Percentiles rank a stretch among this genome's conserved stretches.
phyloP scores from a whole-genome alignment of 2,113 vertebrate genomes.

The Scytalopus superciliaris region DNA sequence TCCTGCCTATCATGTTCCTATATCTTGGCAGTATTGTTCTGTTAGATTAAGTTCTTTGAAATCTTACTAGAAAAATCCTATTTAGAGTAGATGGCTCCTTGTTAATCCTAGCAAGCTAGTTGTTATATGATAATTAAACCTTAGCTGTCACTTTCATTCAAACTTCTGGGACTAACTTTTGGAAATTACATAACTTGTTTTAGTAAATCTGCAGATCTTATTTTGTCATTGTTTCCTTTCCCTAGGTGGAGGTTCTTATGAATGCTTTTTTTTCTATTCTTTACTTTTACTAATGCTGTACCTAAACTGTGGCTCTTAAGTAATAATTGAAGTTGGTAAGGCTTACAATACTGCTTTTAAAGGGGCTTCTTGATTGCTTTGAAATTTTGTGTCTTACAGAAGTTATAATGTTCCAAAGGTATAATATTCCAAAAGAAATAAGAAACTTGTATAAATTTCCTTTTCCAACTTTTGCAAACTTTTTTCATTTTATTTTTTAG shows the following conservation, averaged over 20 bases:
- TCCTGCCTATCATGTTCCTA: neutral
- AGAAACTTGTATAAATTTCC: neutral
- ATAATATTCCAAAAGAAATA: neutral
- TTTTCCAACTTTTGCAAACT: neutral
- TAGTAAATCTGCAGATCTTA: neutral
- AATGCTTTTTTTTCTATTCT: neutral
- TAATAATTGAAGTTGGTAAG: neutral
- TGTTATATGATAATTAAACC: neutral
- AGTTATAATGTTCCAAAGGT: neutral
- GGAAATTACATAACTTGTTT: neutral
- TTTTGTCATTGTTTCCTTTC: neutral
- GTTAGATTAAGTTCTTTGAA: neutral
- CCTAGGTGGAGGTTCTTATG: neutral
- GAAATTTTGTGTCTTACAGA: neutral
- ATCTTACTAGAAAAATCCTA: neutral
- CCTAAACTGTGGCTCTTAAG: neutral
- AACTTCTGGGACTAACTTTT: neutral
- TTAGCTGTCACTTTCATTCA: neutral
- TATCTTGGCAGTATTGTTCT: neutral
- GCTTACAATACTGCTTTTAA: neutral
- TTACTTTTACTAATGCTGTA: neutral
- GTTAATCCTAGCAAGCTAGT: neutral
- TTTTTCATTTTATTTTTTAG: slow-evolving; percentile 65
- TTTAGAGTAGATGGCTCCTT: neutral
- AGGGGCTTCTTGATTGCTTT: neutral